Percentiles rank a stretch among this genome's conserved stretches.
Evolutionary conservation across 2,797 vertebrate genomes (phyloP).

Genomic region (Sternotherus odoratus): DNA sequence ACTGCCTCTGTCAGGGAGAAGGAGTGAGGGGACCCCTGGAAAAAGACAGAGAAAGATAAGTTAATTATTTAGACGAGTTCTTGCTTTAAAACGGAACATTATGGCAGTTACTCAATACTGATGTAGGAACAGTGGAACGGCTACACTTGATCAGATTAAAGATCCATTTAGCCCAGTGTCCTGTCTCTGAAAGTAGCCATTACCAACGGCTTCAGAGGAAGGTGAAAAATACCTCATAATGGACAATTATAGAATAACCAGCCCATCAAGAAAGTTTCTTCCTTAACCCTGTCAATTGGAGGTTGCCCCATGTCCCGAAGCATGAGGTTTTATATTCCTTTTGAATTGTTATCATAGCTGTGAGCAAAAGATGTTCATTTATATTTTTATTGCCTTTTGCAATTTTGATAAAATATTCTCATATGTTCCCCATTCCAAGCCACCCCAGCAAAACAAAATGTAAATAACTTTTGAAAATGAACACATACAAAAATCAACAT

Average conservation of each 20-base stretch:
- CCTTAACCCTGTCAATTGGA: neutral
- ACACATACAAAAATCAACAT: neutral
- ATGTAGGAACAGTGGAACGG: neutral
- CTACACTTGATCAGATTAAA: neutral
- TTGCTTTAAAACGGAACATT: neutral
- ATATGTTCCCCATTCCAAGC: neutral
- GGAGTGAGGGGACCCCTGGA: neutral
- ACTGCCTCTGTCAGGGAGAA: neutral
- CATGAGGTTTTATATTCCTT: neutral
- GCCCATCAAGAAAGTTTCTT: neutral
- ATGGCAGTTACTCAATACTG: neutral
- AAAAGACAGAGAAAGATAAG: rapidly evolving
- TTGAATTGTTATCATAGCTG: neutral
- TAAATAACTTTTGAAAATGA: neutral
- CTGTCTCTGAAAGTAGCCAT: neutral
- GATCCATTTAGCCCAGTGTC: neutral
- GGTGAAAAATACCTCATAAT: neutral
- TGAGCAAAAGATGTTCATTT: neutral
- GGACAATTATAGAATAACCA: neutral
- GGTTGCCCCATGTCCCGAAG: neutral
- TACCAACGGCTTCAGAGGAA: neutral
- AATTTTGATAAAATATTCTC: neutral
- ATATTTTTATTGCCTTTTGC: neutral
- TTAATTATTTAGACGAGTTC: neutral
- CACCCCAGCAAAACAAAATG: neutral